Evolutionary conservation across 2,113 vertebrate genomes (phyloP).

Genomic region (Lethenteron camtschaticum): DNA sequence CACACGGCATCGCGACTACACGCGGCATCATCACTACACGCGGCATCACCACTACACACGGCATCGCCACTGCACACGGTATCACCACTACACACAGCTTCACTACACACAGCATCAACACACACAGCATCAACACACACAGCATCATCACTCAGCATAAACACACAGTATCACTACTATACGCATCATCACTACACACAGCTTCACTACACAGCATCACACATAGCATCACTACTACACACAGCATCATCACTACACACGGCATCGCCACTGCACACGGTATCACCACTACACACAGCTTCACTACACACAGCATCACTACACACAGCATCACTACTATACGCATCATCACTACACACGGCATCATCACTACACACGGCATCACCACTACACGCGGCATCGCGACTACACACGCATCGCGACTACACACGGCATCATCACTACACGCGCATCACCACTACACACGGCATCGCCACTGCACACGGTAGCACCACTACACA

Average conservation of each 20-base stretch:
- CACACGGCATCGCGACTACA: no score
- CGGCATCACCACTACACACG: no score
- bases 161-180: not conserved
- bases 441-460: not conserved
- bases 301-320: no score
- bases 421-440: not conserved
- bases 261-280: not conserved
- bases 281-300: not conserved
- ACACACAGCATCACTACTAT: not conserved
- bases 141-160: not conserved
- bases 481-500: not conserved
- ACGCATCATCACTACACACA: no score
- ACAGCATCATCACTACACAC: not conserved
- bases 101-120: no score
- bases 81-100: not conserved
- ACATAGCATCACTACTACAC: not conserved
- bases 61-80: no score
- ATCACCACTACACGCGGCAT: not conserved
- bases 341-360: not conserved
- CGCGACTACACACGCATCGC: no score
- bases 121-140: not conserved
- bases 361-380: no score
- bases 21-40: no score
- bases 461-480: not conserved
- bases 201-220: not conserved